A percentile compares a stretch with the other conserved stretches of the same genome.
phyloP scores from a whole-genome alignment of 2,888 invertebrate genomes.

The Actias luna region DNA sequence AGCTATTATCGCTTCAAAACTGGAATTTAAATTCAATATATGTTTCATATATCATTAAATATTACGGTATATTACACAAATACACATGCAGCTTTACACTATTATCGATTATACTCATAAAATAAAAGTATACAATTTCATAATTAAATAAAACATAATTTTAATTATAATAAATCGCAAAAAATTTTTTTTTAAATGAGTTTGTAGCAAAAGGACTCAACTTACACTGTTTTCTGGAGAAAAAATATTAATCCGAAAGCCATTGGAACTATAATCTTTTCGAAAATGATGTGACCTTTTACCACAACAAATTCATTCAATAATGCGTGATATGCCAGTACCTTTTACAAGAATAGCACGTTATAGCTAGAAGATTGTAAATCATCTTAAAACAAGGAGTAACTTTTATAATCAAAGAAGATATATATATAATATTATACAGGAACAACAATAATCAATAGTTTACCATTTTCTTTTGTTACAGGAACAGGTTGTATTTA shows the following conservation, averaged over 20 bases:
- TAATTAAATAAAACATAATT: not conserved
- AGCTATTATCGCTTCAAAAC: no score
- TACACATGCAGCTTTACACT: not conserved
- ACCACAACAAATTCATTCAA: not conserved
- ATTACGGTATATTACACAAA: not conserved
- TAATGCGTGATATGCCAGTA: constrained; percentile 21
- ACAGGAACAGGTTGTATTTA: not conserved
- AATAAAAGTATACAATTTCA: not conserved
- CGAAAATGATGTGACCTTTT: not conserved
- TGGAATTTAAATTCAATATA: not conserved
- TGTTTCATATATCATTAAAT: not conserved
- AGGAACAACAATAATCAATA: not conserved
- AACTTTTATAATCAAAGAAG: not conserved
- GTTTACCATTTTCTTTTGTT: not conserved
- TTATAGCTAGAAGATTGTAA: constrained; percentile 21
- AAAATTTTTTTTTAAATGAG: not conserved
- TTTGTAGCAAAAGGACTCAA: not conserved
- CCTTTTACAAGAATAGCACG: constrained; percentile 29
- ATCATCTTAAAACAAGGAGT: constrained; percentile 3
- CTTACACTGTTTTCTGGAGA: not conserved
- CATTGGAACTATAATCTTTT: not conserved
- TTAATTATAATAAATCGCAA: not conserved
- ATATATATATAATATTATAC: not conserved
- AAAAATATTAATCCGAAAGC: not conserved
- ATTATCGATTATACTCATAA: not conserved